Base-by-base conservation (phyloP, 2,797 vertebrate species). In the Falco rusticolus region DNA sequence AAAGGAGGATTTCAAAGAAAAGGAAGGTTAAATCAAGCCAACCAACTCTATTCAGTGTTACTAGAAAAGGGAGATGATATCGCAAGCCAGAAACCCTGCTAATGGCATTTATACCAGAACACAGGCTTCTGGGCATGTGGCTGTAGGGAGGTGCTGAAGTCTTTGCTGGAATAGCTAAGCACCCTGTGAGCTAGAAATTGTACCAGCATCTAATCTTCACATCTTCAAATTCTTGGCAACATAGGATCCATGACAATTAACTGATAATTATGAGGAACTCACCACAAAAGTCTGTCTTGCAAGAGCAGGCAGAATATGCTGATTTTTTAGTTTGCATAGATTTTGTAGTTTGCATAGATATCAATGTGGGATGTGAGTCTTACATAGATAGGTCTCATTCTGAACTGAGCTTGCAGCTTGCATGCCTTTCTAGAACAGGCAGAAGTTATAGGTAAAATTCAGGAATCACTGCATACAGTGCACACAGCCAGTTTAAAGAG, bases 191-290 rank as follows among this genome's bases (percentile, higher is more conserved):
- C 34, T 96, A 76, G 39, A 96, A 91, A 84, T 31, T 50, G 50
- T 76, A 86, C 31, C 57, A 50, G 11, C 71, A 93, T 78, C 71
- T 81, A 89, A n/a, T 77, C 50, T 96, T 84, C 76, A 68, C 48
- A 63, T 92, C 79, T 92, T 89, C 53, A 80, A 63, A 70, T 69
- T 90, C 92, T 90, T 96, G 93, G 92, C 90, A 96, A 37, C 34
- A 3, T 29, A 34, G 9, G 22, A 82, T 92, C 43, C 22, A 11
- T 4, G 34, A 54, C 72, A 91, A 92, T 94, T 96, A 92, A 94
- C 70, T 51, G 72, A 43, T 93, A 94, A 91, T 95, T 95, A 84
- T 6, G 63, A 86, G 39, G 72, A 92, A 65, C 80, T 97, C 69
- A 83, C 84, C 93, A 87, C 75, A 93, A 92, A 94, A 81, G 29